Evolutionary conservation across 2,888 invertebrate genomes (phyloP), one percentile per base, ranked within the genome.

Genomic region (Furcula furcula): DNA sequence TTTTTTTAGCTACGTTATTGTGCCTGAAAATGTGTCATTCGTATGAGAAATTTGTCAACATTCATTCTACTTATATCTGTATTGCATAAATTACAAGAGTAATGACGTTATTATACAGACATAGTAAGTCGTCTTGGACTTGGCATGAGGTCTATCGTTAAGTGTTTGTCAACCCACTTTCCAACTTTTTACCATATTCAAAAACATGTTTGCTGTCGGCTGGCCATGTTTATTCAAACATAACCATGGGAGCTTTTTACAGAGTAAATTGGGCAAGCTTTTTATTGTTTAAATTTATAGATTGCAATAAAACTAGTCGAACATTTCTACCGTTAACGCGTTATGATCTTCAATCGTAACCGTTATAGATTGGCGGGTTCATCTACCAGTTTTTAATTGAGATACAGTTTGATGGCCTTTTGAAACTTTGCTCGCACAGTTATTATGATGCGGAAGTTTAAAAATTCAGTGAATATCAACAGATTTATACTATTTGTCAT

Each of bases 351-450:
- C 40, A 34, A 42, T 53, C 46, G 34, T n/a, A n/a, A 50, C 64
- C 60, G 62, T 65, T 66, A 64, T 49, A 49, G 41, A 49, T 55
- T 47, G 29, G 38, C 40, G 43, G 44, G 52, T 53, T 46, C 39
- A 48, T 52, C 48, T 56, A 53, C 54, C 48, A 49, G 59, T 57
- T 70, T 56, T 65, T 66, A 64, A 65, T 61, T 60, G 55, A 53
- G 44, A 44, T 39, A 35, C 43, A 47, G 42, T 53, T 58, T 55
- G 37, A 67, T 67, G 45, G 52, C 40, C 51, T 54, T 47, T 54
- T 41, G 41, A 28, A 55, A 52, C 45, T 49, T 33, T 33, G 27
- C 46, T 46, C 15, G 32, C 36, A 48, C 53, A 47, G 54, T 54
- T 46, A 4, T 10, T 21, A n/a, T n/a, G n/a, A n/a, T n/a, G n/a